Evolutionary conservation across 2,888 invertebrate genomes (phyloP).

Genomic region (Nomada ferruginata): DNA sequence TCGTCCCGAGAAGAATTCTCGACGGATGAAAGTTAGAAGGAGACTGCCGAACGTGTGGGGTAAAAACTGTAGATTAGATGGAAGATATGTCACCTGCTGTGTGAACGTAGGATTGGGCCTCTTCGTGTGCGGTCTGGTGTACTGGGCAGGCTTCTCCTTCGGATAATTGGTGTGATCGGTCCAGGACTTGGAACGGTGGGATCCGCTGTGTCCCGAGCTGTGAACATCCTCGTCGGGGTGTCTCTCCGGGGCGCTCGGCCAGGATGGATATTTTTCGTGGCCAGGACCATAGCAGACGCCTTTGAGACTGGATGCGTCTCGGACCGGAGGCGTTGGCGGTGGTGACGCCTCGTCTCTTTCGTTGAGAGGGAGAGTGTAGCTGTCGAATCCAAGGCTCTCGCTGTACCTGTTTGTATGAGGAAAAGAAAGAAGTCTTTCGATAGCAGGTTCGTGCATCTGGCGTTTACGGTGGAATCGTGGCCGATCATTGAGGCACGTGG

Average conservation of each 20-base stretch:
- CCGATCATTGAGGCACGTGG: conserved; percentile 29
- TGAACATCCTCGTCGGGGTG: conserved; percentile 84
- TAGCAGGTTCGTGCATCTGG: neutral
- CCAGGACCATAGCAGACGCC: conserved; percentile 89
- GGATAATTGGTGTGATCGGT: conserved; percentile 90
- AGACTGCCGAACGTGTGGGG: neutral
- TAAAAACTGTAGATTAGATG: neutral
- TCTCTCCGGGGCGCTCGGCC: conserved; percentile 88
- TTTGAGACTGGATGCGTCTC: conserved; percentile 89
- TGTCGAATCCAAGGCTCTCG: conserved; percentile 83
- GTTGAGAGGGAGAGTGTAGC: conserved; percentile 81
- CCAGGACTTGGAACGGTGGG: conserved; percentile 89
- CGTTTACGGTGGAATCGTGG: neutral
- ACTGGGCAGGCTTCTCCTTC: conserved; percentile 88
- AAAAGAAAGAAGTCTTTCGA: conserved; percentile 16
- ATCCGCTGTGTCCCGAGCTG: conserved; percentile 84
- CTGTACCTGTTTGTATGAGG: conserved; percentile 76
- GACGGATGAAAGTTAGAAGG: neutral
- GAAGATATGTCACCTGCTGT: conserved; percentile 85
- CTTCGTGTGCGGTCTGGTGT: conserved; percentile 88
- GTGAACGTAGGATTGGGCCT: conserved; percentile 86
- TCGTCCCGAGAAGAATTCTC: conserved; percentile 12
- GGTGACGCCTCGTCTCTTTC: conserved; percentile 85
- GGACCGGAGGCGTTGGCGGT: conserved; percentile 87
- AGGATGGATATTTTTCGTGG: conserved; percentile 91